Base-by-base conservation (phyloP, 1,140 invertebrate genomes). In the Delia radicum region DNA sequence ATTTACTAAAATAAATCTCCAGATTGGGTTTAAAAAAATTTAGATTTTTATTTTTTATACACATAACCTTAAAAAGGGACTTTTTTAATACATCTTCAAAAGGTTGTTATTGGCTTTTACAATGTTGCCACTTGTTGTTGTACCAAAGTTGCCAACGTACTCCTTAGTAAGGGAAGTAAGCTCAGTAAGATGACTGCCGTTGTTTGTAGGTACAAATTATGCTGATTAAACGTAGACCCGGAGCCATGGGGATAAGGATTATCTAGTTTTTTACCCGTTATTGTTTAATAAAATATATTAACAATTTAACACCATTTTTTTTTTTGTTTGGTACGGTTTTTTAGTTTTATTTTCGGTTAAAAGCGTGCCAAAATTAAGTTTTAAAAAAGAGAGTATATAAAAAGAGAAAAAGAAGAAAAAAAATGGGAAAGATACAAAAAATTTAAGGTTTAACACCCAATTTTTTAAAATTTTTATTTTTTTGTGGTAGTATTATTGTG, bases 381-480 rank as follows among this genome's bases (percentile, higher is more conserved):
- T 21, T 5, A 55, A 18, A 69, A 69, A 69, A 69, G 65, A 69
- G 65, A 37, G 29, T 18, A 37, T 37, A 69, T 37, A 69, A 69
- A 69, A 21, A 69, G 48, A 69, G 29, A 69, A 69, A 69, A 69
- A 31, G 31, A 69, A 69, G 65, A 69, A 69, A 69, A 69, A 27
- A 69, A 69, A 69, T 67, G 65, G 65, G 65, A 69, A 69, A 69
- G 18, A 69, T 33, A 33, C n/a, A 69, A 33, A 69, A 69, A 69
- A 69, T 33, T 21, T 21, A 33, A 69, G 29, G 65, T 33, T 69
- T 69, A 37, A 69, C 29, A 69, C 65, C 65, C 46, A 55, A 73
- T 73, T 73, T 73, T 46, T 48, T 73, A 28, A 72, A 21, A 46
- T 42, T 46, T 72, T 10, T 69, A 8, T 69, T 69, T 72, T 72